Conservation (phyloP, 2,113 vertebrate species). For the Tiliqua scincoides region DNA sequence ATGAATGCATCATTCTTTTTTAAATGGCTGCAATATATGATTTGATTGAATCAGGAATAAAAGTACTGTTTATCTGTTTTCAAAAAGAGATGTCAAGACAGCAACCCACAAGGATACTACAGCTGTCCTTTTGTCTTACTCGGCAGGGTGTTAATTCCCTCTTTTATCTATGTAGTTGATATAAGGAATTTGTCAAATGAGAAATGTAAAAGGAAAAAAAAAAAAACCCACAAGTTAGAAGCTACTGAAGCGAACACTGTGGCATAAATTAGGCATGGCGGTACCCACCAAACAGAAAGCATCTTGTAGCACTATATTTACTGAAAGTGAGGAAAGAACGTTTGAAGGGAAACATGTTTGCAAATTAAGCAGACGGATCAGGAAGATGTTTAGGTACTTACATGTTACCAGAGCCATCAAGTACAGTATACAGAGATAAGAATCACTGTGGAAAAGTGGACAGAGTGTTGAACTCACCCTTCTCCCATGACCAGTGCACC, state of each 20-base stretch:
- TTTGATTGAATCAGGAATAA: not conserved
- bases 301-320: constrained; percentile 15
- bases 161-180: not conserved
- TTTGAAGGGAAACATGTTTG: not conserved
- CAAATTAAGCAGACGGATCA: too few species aligned
- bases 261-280: constrained; percentile 21
- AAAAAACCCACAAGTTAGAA: not conserved
- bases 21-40: constrained; percentile 16
- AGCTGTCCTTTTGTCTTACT: constrained; percentile 24
- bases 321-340: not conserved
- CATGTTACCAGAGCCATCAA: too few species aligned
- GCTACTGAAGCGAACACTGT: constrained; percentile 20
- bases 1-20: not conserved
- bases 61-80: not conserved
- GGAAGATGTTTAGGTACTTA: too few species aligned
- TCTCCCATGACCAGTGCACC: too few species aligned
- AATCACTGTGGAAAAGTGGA: too few species aligned
- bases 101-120: not conserved
- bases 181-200: not conserved
- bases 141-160: not conserved
- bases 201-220: not conserved
- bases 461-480: too few species aligned
- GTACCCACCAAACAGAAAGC: not conserved
- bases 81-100: not conserved
- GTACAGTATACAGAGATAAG: too few species aligned